Base-by-base conservation (phyloP, 2,888 invertebrate genomes). In the Siphonodentalium dalli region DNA sequence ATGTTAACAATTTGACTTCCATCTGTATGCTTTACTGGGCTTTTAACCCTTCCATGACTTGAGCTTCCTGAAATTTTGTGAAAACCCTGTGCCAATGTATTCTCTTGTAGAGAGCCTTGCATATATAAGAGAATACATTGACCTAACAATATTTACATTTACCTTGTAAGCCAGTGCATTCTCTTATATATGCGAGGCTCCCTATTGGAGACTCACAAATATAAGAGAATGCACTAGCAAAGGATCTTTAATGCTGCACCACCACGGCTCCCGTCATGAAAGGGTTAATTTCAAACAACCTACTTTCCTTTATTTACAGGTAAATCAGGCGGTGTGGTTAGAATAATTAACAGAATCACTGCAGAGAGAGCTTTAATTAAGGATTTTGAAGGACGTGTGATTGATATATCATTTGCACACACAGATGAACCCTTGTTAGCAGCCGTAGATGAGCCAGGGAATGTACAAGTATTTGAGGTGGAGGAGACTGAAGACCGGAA, bases 351-450 rank as follows among this genome's bases (percentile, higher is more conserved):
- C 81, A 86, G 87, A 66, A 89, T 89, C 58, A 86, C 87, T 2
- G 88, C 90, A 68, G 86, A 88, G 63, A 86, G 95, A 48, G 87
- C 89, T 1, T 85, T 96, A 21, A 88, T 96, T 46, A 93, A 92
- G 80, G 93, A 92, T 35, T 90, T 93, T 86, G 87, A 87, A 44
- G 93, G 93, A 33, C 86, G 90, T 79, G 90, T 96, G n/a, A 88
- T 91, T 80, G 97, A 97, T 81, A 82, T 97, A 42, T 88, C 93
- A 1, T 97, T 97, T 84, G 92, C 95, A 3, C 89, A 91, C 78
- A 88, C 91, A 39, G 86, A 87, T 61, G 86, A 87, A 49, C 88
- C 90, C 67, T 86, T 93, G 54, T 83, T 97, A 34, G 96, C 92
- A 0, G 90, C 90, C 67, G 90, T 95, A 44, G 96, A 97, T 82